phyloP scores from a whole-genome alignment of 2,113 vertebrate genomes.

The Ceyx cyanopectus region DNA sequence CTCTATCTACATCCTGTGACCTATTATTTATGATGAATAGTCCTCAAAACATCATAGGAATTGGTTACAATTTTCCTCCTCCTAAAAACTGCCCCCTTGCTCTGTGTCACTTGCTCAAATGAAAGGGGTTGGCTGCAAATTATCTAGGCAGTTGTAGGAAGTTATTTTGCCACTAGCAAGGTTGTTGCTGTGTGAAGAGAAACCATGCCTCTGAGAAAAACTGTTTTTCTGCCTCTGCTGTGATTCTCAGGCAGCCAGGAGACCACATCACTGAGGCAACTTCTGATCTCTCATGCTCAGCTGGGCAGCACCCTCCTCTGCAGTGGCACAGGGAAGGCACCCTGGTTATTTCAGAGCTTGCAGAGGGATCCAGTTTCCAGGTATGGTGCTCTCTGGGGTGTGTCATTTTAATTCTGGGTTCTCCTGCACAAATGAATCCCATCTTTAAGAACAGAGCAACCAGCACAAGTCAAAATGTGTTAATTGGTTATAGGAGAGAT shows the following conservation, averaged over 20 bases:
- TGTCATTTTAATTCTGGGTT: not conserved
- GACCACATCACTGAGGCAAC: not conserved
- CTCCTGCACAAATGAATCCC: not conserved
- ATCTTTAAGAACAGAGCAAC: not conserved
- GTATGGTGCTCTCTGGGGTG: not conserved
- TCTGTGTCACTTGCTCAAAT: not conserved
- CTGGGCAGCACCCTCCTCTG: not conserved
- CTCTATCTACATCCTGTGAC: not conserved
- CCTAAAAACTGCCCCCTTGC: not conserved
- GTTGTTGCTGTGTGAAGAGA: not conserved
- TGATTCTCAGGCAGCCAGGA: not conserved
- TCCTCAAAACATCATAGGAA: not conserved
- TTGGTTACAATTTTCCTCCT: conserved; percentile 24
- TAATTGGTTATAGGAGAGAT: not conserved
- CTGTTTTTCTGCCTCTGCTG: not conserved
- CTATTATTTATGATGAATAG: conserved; percentile 18
- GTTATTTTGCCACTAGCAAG: not conserved
- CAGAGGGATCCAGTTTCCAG: not conserved
- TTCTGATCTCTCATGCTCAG: not conserved
- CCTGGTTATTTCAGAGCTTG: not conserved
- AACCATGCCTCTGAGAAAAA: not conserved
- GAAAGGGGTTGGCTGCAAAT: not conserved
- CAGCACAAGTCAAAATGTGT: not conserved
- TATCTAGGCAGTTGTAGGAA: not conserved
- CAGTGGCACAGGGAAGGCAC: accelerated